Evolutionary conservation across 2,888 invertebrate species (phyloP).

Genomic region (Heliconius aoede): DNA sequence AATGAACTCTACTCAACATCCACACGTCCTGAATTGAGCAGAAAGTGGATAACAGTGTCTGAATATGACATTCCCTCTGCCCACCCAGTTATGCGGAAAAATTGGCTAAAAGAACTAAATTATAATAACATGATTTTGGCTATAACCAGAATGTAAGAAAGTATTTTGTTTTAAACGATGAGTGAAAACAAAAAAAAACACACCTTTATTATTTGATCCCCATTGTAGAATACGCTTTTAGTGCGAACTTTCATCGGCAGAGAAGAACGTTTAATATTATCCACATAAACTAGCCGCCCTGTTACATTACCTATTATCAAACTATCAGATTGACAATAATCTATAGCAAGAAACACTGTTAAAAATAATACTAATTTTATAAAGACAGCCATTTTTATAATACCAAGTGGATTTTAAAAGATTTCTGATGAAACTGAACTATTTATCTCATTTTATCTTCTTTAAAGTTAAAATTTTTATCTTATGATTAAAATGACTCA

Average conservation of each 20-base stretch:
- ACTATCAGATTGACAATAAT: slow-evolving; percentile 51
- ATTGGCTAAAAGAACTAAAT: background rate
- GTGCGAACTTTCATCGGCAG: slow-evolving; percentile 62
- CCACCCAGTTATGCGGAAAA: background rate
- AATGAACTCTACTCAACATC: too few species aligned
- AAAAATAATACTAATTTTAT: slow-evolving; percentile 39
- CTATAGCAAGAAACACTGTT: slow-evolving; percentile 47
- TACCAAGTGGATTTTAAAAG: background rate
- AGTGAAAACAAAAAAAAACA: slow-evolving; percentile 35
- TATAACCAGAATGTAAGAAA: background rate
- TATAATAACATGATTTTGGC: background rate
- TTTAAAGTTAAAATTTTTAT: background rate
- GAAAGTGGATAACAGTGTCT: too few species aligned
- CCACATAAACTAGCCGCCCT: slow-evolving; percentile 57
- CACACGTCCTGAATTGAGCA: too few species aligned
- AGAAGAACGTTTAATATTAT: slow-evolving; percentile 62
- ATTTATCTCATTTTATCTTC: slow-evolving; percentile 7
- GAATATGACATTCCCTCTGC: too few species aligned
- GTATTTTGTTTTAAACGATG: too few species aligned
- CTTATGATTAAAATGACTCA: slow-evolving; percentile 5
- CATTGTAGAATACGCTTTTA: slow-evolving; percentile 71
- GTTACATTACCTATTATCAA: slow-evolving; percentile 64
- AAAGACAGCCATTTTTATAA: slow-evolving; percentile 46
- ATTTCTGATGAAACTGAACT: background rate
- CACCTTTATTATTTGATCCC: slow-evolving; percentile 66